Evolutionary conservation across 2,888 invertebrate species (phyloP).

Genomic region (Eristalis tenax): DNA sequence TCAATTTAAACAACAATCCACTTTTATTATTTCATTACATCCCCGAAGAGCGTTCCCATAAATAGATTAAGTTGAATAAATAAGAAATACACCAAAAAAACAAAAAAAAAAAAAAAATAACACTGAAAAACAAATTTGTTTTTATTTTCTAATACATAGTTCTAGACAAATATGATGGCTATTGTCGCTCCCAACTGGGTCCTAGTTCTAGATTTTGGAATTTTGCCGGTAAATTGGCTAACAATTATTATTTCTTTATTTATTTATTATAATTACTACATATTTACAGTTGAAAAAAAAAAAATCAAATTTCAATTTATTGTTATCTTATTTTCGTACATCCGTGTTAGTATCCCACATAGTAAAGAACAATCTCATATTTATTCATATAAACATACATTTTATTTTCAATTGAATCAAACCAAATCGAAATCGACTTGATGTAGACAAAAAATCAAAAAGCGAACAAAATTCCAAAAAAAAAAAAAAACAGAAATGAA

Average conservation of each 20-base stretch:
- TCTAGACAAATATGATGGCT: constrained; percentile 81
- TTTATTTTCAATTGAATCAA: constrained; percentile 24
- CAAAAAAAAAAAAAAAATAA: constrained; percentile 71
- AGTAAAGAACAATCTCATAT: constrained; percentile 55
- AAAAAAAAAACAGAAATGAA: neutral
- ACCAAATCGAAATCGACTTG: constrained; percentile 3
- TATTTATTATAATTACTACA: constrained; percentile 62
- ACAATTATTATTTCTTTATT: constrained; percentile 61
- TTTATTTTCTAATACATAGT: constrained; percentile 77
- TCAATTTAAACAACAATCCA: neutral
- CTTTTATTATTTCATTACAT: neutral
- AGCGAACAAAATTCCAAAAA: constrained; percentile 59
- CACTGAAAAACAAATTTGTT: constrained; percentile 73
- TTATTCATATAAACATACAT: constrained; percentile 26
- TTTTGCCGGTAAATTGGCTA: constrained; percentile 82
- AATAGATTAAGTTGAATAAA: constrained; percentile 36
- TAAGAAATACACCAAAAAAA: constrained; percentile 51
- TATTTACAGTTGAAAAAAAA: constrained; percentile 53
- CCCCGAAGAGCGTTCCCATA: constrained; percentile 7
- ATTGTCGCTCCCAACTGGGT: constrained; percentile 81
- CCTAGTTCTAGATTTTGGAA: constrained; percentile 81
- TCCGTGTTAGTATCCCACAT: constrained; percentile 49
- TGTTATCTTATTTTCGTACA: constrained; percentile 17
- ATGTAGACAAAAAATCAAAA: constrained; percentile 66
- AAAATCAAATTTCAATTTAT: constrained; percentile 12